These are phyloP conservation scores for Arbacia lixula DNA, from an alignment of 53 echinoderm and acorn worm species.

Conservation along the genomic window DNA sequence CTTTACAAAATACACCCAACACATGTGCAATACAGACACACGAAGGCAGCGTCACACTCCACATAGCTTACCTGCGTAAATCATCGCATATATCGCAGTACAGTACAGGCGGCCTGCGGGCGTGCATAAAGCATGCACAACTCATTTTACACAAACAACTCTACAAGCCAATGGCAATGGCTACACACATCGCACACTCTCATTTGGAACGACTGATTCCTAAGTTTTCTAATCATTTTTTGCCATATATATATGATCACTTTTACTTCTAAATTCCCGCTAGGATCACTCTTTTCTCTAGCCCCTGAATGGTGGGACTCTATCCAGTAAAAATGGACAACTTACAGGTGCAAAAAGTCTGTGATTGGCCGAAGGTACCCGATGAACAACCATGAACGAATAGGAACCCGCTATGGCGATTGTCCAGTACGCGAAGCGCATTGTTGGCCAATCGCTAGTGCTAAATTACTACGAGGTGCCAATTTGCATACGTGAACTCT, in stretches of 20 bases:
- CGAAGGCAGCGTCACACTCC: too few relatives aligned
- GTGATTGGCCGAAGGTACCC: slow-evolving; percentile 61
- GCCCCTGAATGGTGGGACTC: not conserved
- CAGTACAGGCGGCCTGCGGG: too few relatives aligned
- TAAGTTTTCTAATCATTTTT: slow-evolving; percentile 1
- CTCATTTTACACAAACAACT: too few relatives aligned
- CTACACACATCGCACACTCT: not conserved
- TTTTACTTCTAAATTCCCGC: slow-evolving; percentile 49
- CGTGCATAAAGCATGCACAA: too few relatives aligned
- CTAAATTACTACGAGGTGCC: not conserved
- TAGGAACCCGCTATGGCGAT: slow-evolving; percentile 61
- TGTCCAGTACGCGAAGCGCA: slow-evolving; percentile 55
- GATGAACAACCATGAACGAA: slow-evolving; percentile 47
- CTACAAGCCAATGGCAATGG: too few relatives aligned
- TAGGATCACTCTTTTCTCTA: slow-evolving; percentile 11
- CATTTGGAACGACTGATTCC: not conserved
- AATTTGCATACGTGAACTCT: slow-evolving; percentile 47
- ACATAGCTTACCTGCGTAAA: too few relatives aligned
- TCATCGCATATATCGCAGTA: too few relatives aligned
- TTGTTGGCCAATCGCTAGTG: slow-evolving; percentile 46
- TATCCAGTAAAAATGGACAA: slow-evolving; percentile 51
- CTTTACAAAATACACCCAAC: too few relatives aligned
- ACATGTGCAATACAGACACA: too few relatives aligned
- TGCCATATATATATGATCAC: not conserved
- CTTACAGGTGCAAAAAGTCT: slow-evolving; percentile 65